Conservation (phyloP, 2,113 vertebrate species). For the human (Homo sapiens) region DNA sequence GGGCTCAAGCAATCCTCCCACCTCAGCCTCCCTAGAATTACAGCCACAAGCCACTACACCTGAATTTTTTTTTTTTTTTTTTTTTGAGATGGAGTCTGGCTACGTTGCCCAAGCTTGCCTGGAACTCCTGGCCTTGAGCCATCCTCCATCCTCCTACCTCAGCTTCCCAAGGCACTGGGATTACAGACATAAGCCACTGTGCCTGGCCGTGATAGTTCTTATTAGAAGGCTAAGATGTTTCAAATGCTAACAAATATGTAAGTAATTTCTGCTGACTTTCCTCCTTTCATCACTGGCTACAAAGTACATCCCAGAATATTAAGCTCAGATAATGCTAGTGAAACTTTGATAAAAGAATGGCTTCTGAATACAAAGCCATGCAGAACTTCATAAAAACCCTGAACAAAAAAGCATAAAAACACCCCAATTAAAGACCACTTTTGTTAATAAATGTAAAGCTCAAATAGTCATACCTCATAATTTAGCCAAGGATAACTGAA, state of each 20-base stretch:
- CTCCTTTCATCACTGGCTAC: not conserved
- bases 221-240: not conserved
- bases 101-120: not conserved
- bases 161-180: not conserved
- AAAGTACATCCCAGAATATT: not conserved
- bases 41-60: not conserved
- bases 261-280: not conserved
- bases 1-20: not conserved
- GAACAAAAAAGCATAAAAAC: not conserved
- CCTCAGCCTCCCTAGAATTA: not conserved
- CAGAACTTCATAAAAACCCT: not conserved
- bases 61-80: not conserved
- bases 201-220: not conserved
- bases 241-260: not conserved
- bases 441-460: not conserved
- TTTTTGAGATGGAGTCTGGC: not conserved
- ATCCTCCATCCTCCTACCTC: not conserved
- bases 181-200: not conserved
- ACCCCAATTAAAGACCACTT: not conserved
- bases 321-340: not conserved
- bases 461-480: not conserved
- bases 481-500: not conserved
- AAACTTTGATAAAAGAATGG: not conserved
- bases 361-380: slow-evolving; percentile 6
- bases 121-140: not conserved